phyloP scores from a whole-genome alignment of 1,140 invertebrate species.

The Rhysida immarginata region DNA sequence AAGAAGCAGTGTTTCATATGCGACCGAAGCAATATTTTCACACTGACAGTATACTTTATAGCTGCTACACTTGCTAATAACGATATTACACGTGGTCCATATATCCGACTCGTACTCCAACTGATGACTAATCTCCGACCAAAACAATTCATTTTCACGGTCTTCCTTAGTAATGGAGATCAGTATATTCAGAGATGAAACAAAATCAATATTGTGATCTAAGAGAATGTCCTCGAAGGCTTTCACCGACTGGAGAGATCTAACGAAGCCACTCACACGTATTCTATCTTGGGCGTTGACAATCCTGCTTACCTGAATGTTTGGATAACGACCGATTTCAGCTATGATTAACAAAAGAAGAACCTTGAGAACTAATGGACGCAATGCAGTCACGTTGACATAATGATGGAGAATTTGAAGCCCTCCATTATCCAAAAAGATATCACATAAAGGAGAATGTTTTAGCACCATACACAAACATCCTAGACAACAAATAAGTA shows the following conservation, averaged over 20 bases:
- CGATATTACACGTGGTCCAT: background rate
- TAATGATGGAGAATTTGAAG: background rate
- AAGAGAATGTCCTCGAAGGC: background rate
- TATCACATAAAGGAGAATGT: background rate
- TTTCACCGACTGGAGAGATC: background rate
- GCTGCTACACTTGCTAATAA: background rate
- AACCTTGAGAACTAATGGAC: background rate
- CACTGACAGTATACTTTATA: background rate
- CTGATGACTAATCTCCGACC: background rate
- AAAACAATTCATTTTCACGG: background rate
- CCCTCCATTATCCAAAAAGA: background rate
- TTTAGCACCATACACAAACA: background rate
- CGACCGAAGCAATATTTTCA: too few relatives aligned
- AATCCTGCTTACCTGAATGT: too few relatives aligned
- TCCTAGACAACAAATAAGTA: background rate
- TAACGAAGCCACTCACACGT: too few relatives aligned
- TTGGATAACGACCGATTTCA: background rate
- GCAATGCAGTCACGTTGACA: background rate
- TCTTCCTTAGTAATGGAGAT: background rate
- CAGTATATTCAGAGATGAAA: too few relatives aligned
- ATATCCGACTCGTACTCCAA: background rate
- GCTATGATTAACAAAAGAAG: background rate
- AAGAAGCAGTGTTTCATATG: too few relatives aligned
- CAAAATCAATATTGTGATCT: too few relatives aligned
- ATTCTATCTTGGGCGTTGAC: too few relatives aligned